Percentiles rank a stretch among this genome's conserved stretches.
Conservation (phyloP, 1,140 invertebrate genomes). For the Pseudomyrmex gracilis region DNA sequence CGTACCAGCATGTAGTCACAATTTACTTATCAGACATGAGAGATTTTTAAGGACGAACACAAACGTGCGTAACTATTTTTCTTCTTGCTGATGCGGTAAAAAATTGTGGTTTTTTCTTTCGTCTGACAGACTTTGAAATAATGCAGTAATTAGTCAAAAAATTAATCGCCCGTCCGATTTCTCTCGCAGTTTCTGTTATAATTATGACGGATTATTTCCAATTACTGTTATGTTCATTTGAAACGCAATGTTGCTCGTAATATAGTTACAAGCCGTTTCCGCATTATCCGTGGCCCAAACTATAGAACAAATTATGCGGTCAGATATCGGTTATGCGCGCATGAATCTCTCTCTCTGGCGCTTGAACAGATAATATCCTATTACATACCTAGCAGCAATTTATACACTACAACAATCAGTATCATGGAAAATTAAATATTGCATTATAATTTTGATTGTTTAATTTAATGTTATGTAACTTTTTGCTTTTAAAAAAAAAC, state of each 20-base stretch:
- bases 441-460: neutral
- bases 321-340: conserved; percentile 53
- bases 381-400: conserved; percentile 35
- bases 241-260: conserved; percentile 37
- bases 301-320: conserved; percentile 61
- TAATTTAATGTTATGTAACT: too few species aligned
- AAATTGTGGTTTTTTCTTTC: neutral
- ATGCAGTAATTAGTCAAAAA: neutral
- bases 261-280: conserved; percentile 40
- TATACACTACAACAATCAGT: conserved; percentile 24
- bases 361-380: conserved; percentile 57
- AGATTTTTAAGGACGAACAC: neutral
- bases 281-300: conserved; percentile 45
- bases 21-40: neutral
- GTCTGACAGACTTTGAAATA: neutral
- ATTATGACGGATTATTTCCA: conserved; percentile 9
- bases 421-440: conserved; percentile 24
- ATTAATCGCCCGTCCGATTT: neutral
- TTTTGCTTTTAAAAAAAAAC: too few species aligned
- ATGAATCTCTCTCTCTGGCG: conserved; percentile 48
- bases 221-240: conserved; percentile 1
- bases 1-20: neutral
- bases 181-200: neutral
- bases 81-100: neutral
- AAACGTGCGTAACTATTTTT: too few species aligned